Percentiles rank a stretch among this genome's conserved stretches.
Conservation (phyloP, 2,113 vertebrate genomes). For the Amphilophus citrinellus region DNA sequence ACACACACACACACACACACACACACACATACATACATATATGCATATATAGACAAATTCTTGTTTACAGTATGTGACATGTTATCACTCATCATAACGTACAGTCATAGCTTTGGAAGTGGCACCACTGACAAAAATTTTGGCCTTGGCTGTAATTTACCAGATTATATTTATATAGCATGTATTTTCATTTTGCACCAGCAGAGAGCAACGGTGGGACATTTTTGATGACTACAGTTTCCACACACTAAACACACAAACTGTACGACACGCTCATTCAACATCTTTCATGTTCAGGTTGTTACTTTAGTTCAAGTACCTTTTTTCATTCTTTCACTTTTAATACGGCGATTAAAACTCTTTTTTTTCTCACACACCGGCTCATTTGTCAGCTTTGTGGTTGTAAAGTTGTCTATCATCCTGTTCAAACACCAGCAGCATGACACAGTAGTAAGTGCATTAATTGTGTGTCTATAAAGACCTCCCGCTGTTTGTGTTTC, state of each 20-base stretch:
- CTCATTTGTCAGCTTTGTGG: neutral
- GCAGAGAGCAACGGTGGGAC: fast-evolving
- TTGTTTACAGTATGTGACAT: too few species aligned
- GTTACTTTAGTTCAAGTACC: neutral
- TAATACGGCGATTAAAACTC: neutral
- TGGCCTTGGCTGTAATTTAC: fast-evolving
- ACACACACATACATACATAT: neutral
- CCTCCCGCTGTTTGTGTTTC: neutral
- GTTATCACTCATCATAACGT: too few species aligned
- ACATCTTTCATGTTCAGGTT: fast-evolving
- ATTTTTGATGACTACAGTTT: fast-evolving
- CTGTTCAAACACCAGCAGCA: neutral
- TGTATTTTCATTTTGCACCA: neutral
- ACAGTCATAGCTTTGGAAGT: too few species aligned
- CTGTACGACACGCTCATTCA: fast-evolving
- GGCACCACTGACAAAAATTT: fast-evolving
- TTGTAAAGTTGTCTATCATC: neutral
- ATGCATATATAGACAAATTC: too few species aligned
- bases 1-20: neutral
- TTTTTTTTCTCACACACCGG: neutral
- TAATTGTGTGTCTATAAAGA: neutral
- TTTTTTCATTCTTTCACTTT: neutral
- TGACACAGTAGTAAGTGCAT: neutral
- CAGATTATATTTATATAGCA: fast-evolving
- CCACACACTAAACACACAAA: neutral